Evolutionary conservation across 2,113 vertebrate genomes (phyloP), one percentile per base, ranked within the genome.

Genomic region (Oncorhynchus masou): DNA sequence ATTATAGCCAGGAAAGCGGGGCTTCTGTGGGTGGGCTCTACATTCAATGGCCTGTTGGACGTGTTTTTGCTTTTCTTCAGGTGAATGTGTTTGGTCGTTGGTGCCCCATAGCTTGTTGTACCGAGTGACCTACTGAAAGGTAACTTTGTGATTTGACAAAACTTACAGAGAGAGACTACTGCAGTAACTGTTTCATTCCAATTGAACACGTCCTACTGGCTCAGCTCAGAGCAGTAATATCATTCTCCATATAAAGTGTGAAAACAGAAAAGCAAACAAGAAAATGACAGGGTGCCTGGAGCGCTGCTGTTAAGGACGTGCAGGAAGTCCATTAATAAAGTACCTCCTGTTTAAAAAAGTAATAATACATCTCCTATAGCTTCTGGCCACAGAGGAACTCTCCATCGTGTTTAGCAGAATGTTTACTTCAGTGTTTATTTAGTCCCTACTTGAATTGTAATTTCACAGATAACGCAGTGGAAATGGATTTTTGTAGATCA

Each of bases 281-380:
- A 62, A 62, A 13, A 62, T 16, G 59, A 62, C 59, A 62, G 24
- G 19, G 19, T 4, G 20, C 59, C 59, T 62, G 59, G 20, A 62
- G 59, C 20, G 3, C n/a, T 62, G 59, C 59, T 22, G n/a, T n/a
- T n/a, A 24, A n/a, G 67, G 31, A 68, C 7, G 3, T 39, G 31
- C 67, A 34, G 39, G 39, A 45, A 45, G 67, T 68, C 67, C 29
- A 34, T 68, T 68, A 68, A 45, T 27, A 68, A 68, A 68, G 16
- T 68, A 68, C 66, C 27, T 7, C 39, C 67, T n/a, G 31, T 34
- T 34, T 29, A 20, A 4, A 39, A 20, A 22, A 68, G 29, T 68
- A 68, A 39, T 31, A 39, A 54, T 54, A 20, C 5, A 31, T 39
- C 29, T 34, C 27, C 11, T 31, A 68, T 39, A 68, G 67, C 67